Evolutionary conservation across 2,888 invertebrate genomes (phyloP).

Genomic region (Nephrotoma appendiculata): DNA sequence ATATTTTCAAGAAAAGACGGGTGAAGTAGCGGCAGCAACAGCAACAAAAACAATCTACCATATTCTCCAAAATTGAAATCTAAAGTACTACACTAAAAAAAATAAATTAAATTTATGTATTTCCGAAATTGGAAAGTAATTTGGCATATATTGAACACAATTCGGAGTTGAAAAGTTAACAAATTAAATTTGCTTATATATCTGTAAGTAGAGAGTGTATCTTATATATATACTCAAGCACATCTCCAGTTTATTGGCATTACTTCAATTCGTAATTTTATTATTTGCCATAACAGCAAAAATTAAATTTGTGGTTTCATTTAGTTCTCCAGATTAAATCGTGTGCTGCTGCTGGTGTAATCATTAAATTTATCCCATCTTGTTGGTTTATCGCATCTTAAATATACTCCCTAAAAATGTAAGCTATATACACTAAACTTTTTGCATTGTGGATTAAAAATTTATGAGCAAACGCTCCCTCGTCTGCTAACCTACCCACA

Average conservation of each 20-base stretch:
- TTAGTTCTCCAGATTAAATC: background rate
- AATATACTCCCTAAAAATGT: background rate
- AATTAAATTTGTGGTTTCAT: background rate
- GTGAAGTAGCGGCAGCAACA: background rate
- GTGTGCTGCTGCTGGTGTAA: background rate
- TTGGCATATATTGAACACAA: background rate
- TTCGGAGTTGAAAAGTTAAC: background rate
- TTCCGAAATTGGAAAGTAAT: background rate
- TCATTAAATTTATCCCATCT: background rate
- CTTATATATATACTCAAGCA: background rate
- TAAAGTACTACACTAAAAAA: background rate
- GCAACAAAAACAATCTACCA: background rate
- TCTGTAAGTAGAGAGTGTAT: background rate
- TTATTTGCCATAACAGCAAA: background rate
- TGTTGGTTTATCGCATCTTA: background rate
- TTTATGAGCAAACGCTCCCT: background rate
- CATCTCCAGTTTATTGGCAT: background rate
- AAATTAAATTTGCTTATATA: background rate
- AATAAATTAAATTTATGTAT: background rate
- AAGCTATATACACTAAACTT: background rate
- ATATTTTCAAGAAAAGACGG: background rate
- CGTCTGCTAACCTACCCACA: background rate
- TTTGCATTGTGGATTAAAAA: background rate
- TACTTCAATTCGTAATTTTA: background rate
- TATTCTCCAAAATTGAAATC: background rate